Conservation (phyloP, 2,797 vertebrate species). For the Chaunax sp. region DNA sequence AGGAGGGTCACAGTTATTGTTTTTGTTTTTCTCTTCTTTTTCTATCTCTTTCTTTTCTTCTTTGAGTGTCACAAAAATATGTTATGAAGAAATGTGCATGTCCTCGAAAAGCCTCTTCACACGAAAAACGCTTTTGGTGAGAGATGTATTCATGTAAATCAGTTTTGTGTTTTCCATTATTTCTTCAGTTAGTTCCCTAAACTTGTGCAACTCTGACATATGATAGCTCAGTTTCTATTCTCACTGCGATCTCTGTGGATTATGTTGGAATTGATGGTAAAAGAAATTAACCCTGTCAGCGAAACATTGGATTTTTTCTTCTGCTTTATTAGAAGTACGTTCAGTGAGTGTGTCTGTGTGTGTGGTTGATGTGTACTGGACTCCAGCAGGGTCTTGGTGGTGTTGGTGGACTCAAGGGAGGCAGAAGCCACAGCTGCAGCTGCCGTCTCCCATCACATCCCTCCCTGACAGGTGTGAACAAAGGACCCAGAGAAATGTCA, state of each 20-base stretch:
- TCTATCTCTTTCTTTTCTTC: background rate
- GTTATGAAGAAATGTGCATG: slow-evolving; percentile 22
- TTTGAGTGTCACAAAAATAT: slow-evolving; percentile 11
- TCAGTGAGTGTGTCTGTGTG: slow-evolving; percentile 1
- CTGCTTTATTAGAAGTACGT: slow-evolving; percentile 20
- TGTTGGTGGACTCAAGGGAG: slow-evolving; percentile 54
- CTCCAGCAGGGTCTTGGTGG: slow-evolving; percentile 53
- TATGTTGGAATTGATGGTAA: slow-evolving; percentile 17
- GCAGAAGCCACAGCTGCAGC: slow-evolving; percentile 73
- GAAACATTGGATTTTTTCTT: slow-evolving; percentile 24
- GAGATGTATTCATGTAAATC: background rate
- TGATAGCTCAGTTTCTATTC: slow-evolving; percentile 3
- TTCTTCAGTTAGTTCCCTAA: slow-evolving; percentile 8
- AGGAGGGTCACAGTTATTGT: background rate
- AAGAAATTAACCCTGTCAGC: slow-evolving; percentile 36
- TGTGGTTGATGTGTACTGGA: slow-evolving; percentile 11
- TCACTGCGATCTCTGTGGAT: slow-evolving; percentile 35
- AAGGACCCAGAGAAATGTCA: slow-evolving; percentile 82
- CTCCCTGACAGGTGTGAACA: slow-evolving; percentile 84
- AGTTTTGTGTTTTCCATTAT: slow-evolving; percentile 18
- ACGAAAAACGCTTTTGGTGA: background rate
- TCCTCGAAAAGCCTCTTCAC: slow-evolving; percentile 15
- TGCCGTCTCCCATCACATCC: slow-evolving; percentile 64
- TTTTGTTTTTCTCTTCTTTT: background rate
- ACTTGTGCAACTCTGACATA: slow-evolving; percentile 7